These are phyloP conservation scores for Coelopa frigida DNA, from an alignment of 1,140 invertebrate species.

Conservation along the genomic window DNA sequence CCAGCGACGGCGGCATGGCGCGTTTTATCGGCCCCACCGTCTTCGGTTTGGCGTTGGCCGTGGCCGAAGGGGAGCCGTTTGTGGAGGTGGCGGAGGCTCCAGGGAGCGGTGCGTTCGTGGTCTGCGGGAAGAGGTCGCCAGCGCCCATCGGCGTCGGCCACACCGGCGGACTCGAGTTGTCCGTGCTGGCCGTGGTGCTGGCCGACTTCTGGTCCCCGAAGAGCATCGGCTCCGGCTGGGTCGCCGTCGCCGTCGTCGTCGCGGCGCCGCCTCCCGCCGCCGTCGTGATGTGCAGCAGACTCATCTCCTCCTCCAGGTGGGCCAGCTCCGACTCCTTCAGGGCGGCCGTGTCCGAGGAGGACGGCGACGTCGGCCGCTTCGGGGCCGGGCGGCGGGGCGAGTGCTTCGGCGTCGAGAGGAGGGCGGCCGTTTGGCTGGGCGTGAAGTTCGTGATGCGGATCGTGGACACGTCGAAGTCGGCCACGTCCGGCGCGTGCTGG, in stretches of 20 bases:
- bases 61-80: too few relatives aligned
- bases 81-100: too few relatives aligned
- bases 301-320: slow-evolving; percentile 31
- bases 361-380: slow-evolving; percentile 2
- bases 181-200: slow-evolving; percentile 14
- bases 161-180: slow-evolving; percentile 17
- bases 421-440: slow-evolving; percentile 32
- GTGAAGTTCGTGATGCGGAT: slow-evolving; percentile 33
- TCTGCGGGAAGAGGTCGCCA: not conserved
- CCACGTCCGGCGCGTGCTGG: not conserved
- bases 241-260: slow-evolving; percentile 2
- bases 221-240: slow-evolving; percentile 26
- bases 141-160: slow-evolving; percentile 17
- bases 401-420: slow-evolving; percentile 40
- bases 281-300: slow-evolving; percentile 33
- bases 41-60: slow-evolving; percentile 15
- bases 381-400: slow-evolving; percentile 21
- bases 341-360: not conserved
- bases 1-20: slow-evolving; percentile 85
- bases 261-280: slow-evolving; percentile 15
- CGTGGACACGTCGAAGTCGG: slow-evolving; percentile 28
- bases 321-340: slow-evolving; percentile 13
- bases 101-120: not conserved
- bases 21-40: slow-evolving; percentile 53
- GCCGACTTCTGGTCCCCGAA: slow-evolving; percentile 16